Conservation (phyloP, 2,113 vertebrate species). For the Aplodontia rufa region DNA sequence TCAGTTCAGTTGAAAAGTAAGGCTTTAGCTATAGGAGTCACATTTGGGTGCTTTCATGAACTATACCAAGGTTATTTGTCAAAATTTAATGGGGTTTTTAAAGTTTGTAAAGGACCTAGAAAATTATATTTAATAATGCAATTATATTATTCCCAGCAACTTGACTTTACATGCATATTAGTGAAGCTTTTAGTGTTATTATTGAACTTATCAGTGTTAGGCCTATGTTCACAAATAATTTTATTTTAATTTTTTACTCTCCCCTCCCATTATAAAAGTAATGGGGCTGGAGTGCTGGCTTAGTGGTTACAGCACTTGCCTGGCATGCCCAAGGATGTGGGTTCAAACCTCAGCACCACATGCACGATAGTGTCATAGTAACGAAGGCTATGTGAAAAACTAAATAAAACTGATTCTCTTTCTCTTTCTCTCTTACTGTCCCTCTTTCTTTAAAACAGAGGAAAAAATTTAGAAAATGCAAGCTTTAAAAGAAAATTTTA, state of each 20-base stretch:
- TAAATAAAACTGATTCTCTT: too few species aligned
- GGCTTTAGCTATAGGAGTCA: not conserved
- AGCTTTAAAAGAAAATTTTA: not conserved
- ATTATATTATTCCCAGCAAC: not conserved
- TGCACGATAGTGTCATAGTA: too few species aligned
- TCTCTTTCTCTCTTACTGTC: too few species aligned
- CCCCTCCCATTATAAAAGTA: not conserved
- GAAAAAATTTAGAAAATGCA: not conserved
- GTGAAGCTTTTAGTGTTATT: constrained; percentile 44
- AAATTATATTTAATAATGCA: not conserved
- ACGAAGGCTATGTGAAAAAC: too few species aligned
- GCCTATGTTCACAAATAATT: not conserved
- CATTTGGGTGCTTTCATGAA: not conserved
- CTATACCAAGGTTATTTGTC: not conserved
- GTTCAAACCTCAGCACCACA: too few species aligned
- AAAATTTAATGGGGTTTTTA: constrained; percentile 4
- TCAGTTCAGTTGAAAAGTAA: constrained; percentile 87
- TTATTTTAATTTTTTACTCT: not conserved
- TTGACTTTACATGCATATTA: constrained; percentile 11
- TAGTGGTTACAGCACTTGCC: too few species aligned
- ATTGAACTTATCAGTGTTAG: constrained; percentile 22
- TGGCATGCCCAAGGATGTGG: too few species aligned
- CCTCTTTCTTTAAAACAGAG: too few species aligned
- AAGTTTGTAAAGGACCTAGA: not conserved
- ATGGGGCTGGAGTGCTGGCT: not conserved